Percentiles rank a stretch among this genome's conserved stretches.
Conservation (phyloP, 2,797 vertebrate genomes). For the Pyrocephalus nanus region DNA sequence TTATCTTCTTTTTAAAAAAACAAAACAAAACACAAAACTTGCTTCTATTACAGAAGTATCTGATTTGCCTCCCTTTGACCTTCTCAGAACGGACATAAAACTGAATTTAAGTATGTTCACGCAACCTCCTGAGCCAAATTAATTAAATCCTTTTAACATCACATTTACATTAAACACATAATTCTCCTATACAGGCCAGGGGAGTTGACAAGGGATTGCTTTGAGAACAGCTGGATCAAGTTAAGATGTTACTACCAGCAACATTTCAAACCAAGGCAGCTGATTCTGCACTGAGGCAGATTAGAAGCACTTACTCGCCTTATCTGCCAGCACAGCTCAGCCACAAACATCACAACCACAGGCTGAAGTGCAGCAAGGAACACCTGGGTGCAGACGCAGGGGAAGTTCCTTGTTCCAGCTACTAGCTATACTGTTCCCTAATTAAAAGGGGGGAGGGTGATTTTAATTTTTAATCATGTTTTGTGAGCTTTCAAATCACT, state of each 20-base stretch:
- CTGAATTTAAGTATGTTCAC: background rate
- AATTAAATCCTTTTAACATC: background rate
- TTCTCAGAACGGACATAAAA: background rate
- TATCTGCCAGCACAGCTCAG: background rate
- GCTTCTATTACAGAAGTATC: background rate
- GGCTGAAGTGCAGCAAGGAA: background rate
- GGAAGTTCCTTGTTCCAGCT: background rate
- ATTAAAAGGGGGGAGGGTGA: background rate
- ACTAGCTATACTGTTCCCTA: background rate
- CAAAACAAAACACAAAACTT: background rate
- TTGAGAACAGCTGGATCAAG: conserved; percentile 11
- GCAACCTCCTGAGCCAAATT: background rate
- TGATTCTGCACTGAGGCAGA: background rate
- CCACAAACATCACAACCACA: background rate
- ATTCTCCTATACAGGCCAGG: background rate
- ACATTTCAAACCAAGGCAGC: background rate
- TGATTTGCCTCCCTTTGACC: background rate
- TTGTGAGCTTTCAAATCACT: background rate
- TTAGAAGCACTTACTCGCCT: background rate
- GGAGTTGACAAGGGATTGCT: background rate
- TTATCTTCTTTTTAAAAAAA: background rate
- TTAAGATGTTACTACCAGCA: conserved; percentile 3
- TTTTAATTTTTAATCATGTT: background rate
- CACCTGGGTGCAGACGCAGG: background rate
- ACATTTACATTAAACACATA: background rate